Base-by-base conservation (phyloP, 2,888 invertebrate genomes). In the Elysia crispata region DNA sequence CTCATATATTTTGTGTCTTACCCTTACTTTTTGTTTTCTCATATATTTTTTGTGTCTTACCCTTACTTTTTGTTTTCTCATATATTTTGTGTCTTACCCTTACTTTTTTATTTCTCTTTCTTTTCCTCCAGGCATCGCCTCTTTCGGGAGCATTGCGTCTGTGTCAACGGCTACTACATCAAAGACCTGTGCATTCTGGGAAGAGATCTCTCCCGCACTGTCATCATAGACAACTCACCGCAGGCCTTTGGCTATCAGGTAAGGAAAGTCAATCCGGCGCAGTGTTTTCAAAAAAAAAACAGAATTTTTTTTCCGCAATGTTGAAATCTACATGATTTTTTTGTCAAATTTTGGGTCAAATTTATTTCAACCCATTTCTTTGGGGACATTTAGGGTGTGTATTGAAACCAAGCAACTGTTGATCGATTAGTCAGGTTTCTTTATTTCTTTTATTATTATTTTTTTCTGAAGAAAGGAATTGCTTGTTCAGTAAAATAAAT, bases 91-190 rank as follows among this genome's bases (percentile, higher is more conserved):
- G 13, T 72, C 23, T 33, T 33, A 11, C 18, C 31, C 69, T 69
- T 20, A 11, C 30, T 30, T n/a, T 60, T 54, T 20, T 18, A 25
- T 15, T 18, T 25, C 60, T 18, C 20, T 50, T 15, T 49, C 30
- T 41, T 20, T 76, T 1, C 30, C 86, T 85, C 31, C 86, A 89
- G 94, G 86, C 94, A 96, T 92, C 95, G 98, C 78, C 93, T 98
- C 84, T 98, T 98, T 93, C 95, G 98, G 81, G 98, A 98, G 90
- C 98, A 98, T 90, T 98, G 98, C 90, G 95, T 98, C 0, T 96
- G 97, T 86, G 96, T 98, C 50, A 97, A 97, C 93, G 98, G 98
- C 1, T 98, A 98, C 93, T 98, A 98, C 92, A 97, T 98, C 83
- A 98, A 98, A 92, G 98, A 98, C 92, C 94, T 98, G 79, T 96